phyloP scores from a whole-genome alignment of 2,797 vertebrate species.

The Epinephelus coioides region DNA sequence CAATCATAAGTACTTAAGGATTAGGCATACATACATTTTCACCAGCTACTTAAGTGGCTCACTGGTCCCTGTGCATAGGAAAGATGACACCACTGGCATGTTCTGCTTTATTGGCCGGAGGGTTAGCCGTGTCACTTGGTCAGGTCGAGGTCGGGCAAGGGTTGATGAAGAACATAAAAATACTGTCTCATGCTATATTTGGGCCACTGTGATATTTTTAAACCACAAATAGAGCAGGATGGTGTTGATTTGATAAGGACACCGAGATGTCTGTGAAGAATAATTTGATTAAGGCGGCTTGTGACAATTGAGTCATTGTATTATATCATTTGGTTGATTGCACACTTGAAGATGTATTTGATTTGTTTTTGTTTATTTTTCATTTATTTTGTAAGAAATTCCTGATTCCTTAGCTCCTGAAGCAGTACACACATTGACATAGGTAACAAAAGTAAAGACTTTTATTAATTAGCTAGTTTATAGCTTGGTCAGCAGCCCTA shows the following conservation, averaged over 20 bases:
- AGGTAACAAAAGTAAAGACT: background rate
- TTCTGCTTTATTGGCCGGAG: slow-evolving; percentile 31
- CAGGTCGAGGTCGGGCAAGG: slow-evolving; percentile 11
- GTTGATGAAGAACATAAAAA: slow-evolving; percentile 5
- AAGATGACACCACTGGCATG: slow-evolving; percentile 43
- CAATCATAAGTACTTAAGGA: slow-evolving; percentile 21
- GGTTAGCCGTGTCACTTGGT: slow-evolving; percentile 15
- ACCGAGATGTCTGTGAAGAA: background rate
- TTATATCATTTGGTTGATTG: background rate
- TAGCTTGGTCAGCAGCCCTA: background rate
- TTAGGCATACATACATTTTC: slow-evolving; percentile 38
- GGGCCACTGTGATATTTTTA: background rate
- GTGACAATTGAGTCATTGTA: background rate
- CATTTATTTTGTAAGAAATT: background rate
- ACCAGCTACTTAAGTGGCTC: slow-evolving; percentile 42
- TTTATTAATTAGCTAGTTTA: background rate
- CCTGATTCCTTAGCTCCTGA: background rate
- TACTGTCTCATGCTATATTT: slow-evolving; percentile 14
- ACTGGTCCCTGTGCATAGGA: slow-evolving; percentile 33
- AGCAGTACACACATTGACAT: background rate
- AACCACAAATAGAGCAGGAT: background rate
- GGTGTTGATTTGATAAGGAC: background rate
- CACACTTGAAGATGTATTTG: background rate
- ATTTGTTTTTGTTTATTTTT: background rate
- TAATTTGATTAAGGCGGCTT: background rate